phyloP scores from a whole-genome alignment of 2,888 invertebrate species.

The Drosophila antonietae region DNA sequence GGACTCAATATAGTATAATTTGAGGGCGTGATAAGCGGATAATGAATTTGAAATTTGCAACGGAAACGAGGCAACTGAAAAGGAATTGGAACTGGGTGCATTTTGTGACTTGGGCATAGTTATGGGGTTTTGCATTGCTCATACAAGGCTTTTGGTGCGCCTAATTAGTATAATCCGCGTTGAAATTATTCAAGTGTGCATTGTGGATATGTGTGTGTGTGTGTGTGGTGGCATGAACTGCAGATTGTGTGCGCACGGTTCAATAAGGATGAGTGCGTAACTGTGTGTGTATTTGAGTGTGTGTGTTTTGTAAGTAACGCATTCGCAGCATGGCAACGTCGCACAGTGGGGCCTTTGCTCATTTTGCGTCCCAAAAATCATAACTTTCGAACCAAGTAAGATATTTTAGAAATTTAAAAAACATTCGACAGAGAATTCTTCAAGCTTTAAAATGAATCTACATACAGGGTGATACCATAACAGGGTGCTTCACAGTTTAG shows the following conservation, averaged over 20 bases:
- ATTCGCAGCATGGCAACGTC: slow-evolving; percentile 28
- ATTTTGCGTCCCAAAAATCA: no score
- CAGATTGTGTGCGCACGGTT: slow-evolving; percentile 24
- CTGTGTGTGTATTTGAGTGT: not conserved
- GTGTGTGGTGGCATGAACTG: slow-evolving; percentile 15
- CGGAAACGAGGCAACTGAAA: slow-evolving; percentile 25
- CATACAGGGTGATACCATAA: no score
- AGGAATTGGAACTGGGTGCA: not conserved
- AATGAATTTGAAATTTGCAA: slow-evolving; percentile 75
- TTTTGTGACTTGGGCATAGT: slow-evolving; percentile 43
- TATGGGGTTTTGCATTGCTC: slow-evolving; percentile 33
- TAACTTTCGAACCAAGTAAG: no score
- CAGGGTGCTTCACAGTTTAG: no score
- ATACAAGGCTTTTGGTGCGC: slow-evolving; percentile 58
- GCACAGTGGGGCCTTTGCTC: no score
- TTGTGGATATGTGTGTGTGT: slow-evolving; percentile 44
- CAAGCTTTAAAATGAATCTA: no score
- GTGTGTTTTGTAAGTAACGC: slow-evolving; percentile 19
- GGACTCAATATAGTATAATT: slow-evolving; percentile 26
- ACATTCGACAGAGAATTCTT: no score
- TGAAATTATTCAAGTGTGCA: slow-evolving; percentile 79
- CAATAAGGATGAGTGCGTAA: not conserved
- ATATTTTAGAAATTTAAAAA: no score
- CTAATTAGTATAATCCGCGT: slow-evolving; percentile 82
- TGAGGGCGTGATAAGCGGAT: slow-evolving; percentile 72